phyloP scores from a whole-genome alignment of 30 jellyfish, hydroid and myxozoan genomes.

The Nemopilema nomurai region DNA sequence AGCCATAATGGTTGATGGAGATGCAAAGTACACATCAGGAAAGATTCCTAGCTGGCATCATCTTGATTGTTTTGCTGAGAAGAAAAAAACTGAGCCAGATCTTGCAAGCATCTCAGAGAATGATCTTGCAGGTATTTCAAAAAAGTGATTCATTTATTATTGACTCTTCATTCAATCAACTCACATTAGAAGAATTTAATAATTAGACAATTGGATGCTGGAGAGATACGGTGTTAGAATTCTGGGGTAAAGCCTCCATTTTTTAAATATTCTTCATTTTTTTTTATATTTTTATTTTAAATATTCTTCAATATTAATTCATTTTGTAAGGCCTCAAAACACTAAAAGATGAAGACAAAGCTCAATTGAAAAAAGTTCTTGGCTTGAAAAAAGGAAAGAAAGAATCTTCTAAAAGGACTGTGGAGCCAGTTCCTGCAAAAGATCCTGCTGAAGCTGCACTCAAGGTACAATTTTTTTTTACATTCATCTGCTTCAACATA shows the following conservation, averaged over 20 bases:
- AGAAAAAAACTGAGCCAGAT: constrained; percentile 54
- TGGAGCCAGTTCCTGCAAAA: neutral
- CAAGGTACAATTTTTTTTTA: neutral
- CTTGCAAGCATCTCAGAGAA: constrained; percentile 21
- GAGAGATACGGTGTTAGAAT: too few species aligned
- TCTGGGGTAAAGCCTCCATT: too few species aligned
- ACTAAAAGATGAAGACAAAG: constrained; percentile 52
- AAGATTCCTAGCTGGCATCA: constrained; percentile 92
- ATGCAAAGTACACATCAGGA: constrained; percentile 54
- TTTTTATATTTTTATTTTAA: too few species aligned
- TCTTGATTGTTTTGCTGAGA: constrained; percentile 72
- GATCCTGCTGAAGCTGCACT: constrained; percentile 7
- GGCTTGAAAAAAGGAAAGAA: constrained; percentile 42
- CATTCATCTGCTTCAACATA: neutral
- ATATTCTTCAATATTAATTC: too few species aligned
- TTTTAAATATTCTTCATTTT: too few species aligned
- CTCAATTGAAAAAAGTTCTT: constrained; percentile 29
- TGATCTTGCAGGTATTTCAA: constrained; percentile 72
- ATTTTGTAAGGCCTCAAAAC: constrained; percentile 31
- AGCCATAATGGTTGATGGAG: constrained; percentile 77
- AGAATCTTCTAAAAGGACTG: constrained; percentile 25
- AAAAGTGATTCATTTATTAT: neutral
- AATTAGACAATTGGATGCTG: too few species aligned
- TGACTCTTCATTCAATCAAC: neutral
- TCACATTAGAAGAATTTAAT: too few species aligned